A percentile compares a stretch with the other conserved stretches of the same genome.
phyloP scores from a whole-genome alignment of 2,888 invertebrate genomes.

The Tetropium fuscum region DNA sequence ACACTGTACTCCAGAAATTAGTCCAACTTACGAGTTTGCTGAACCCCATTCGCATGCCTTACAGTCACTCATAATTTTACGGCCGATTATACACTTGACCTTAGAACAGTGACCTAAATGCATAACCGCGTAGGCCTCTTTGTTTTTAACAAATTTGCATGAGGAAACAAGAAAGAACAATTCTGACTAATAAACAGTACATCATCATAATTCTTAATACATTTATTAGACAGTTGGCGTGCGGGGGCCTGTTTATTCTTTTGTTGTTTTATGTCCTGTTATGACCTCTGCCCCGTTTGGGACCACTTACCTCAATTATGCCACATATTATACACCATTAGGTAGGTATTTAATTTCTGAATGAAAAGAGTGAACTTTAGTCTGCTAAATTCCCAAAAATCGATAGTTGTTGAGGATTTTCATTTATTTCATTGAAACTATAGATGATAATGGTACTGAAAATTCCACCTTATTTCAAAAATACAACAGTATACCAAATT shows the following conservation, averaged over 20 bases:
- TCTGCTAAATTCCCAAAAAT: too few species aligned
- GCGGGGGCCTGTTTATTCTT: not conserved
- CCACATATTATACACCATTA: too few species aligned
- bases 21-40: not conserved
- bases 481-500: too few species aligned
- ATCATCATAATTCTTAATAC: not conserved
- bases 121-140: constrained; percentile 7
- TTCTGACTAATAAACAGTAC: constrained; percentile 2
- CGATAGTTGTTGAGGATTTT: too few species aligned
- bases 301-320: too few species aligned
- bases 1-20: too few species aligned
- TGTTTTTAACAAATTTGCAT: constrained; percentile 9
- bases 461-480: too few species aligned
- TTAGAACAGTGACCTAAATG: constrained; percentile 10
- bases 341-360: too few species aligned
- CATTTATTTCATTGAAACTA: too few species aligned
- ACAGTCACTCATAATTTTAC: not conserved
- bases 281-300: constrained; percentile 2
- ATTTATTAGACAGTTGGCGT: not conserved
- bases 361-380: too few species aligned
- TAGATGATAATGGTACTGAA: too few species aligned
- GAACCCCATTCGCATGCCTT: not conserved
- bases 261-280: not conserved
- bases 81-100: not conserved
- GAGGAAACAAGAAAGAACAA: constrained; percentile 4